Base-by-base conservation (phyloP, 2,888 invertebrate genomes). In the Griposia aprilina region DNA sequence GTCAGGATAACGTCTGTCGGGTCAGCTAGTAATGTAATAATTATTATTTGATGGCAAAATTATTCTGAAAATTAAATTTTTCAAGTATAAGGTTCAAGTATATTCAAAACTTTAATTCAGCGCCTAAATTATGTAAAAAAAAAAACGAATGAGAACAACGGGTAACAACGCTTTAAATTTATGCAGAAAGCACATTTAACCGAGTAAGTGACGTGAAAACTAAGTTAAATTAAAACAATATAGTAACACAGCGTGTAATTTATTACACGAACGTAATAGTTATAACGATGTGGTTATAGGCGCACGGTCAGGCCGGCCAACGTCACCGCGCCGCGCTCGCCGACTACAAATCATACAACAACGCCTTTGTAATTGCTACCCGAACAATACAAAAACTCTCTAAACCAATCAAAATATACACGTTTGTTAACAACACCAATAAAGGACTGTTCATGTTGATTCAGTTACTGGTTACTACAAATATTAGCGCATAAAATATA, bases 291-390 rank as follows among this genome's bases (percentile, higher is more conserved):
- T 81, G 89, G 82, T 83, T 60, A 26, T 17, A 65, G 26, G 70
- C 70, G 26, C 52, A 77, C 75, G 81, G 82, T 77, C 67, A 57
- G 62, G 41, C 50, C 63, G 17, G n/a, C 26, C 68, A 60, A 52
- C 66, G 52, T n/a, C 63, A 41, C 75, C 36, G 20, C 68, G 26
- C 75, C 65, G 26, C 62, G 20, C 52, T 60, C 72, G 55, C 62
- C 55, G 52, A 77, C 82, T 80, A 30, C 78, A 79, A 82, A 80
- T 79, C 76, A 80, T 76, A 75, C 80, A 76, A 72, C 75, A 76
- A 73, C 79, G 63, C 84, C 83, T 84, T 84, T 84, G 84, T 88
- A 88, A 90, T 90, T 87, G 83, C 81, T 74, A 66, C 68, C n/a
- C 60, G n/a, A 67, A 73, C 74, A 82, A 78, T 80, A 74, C 62